Conservation (phyloP, 2,888 invertebrate species). For the Caenorhabditis angaria region DNA sequence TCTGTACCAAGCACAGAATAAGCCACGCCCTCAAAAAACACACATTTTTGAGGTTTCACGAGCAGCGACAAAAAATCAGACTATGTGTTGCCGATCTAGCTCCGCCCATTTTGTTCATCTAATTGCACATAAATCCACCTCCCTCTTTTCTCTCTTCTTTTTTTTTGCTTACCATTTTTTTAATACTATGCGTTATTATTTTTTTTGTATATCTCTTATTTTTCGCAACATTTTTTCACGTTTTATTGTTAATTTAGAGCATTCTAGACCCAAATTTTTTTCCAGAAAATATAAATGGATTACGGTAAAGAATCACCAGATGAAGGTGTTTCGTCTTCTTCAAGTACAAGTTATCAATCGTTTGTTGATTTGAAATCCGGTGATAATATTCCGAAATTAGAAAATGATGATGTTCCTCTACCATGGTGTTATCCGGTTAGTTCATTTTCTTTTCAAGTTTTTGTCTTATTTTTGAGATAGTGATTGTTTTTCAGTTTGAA, state of each 20-base stretch:
- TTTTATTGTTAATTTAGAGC: no score
- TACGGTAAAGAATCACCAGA: neutral
- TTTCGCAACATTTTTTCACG: neutral
- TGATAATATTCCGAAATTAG: neutral
- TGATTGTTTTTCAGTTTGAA: neutral
- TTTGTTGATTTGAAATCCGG: neutral
- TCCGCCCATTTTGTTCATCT: neutral
- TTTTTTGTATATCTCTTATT: neutral
- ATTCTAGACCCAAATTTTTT: neutral
- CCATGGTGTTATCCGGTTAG: neutral
- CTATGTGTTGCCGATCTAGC: neutral
- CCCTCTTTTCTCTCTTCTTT: neutral
- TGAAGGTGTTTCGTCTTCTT: neutral
- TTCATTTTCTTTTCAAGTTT: no score
- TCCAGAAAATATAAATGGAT: neutral
- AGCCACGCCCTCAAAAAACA: neutral
- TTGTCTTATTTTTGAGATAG: neutral
- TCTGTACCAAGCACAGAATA: neutral
- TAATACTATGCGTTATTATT: neutral
- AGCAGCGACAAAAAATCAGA: no score
- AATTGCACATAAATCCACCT: neutral
- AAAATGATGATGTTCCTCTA: neutral
- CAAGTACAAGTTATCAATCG: neutral
- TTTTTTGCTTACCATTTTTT: neutral
- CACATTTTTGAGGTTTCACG: neutral